phyloP scores from a whole-genome alignment of 2,797 vertebrate species.

The Gymnoscopelus braueri region DNA sequence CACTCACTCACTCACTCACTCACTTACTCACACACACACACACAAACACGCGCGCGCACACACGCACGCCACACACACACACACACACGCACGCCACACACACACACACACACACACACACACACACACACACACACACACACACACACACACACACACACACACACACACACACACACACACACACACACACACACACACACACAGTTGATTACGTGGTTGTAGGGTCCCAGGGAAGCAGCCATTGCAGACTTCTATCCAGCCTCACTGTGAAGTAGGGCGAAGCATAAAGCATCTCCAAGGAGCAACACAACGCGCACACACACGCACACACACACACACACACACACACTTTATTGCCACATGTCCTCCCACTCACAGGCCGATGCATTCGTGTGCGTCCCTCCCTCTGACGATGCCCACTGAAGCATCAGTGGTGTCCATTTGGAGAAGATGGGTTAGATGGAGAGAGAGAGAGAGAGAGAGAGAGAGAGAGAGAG shows the following conservation, averaged over 20 bases:
- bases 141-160: too few relatives aligned
- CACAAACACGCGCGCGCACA: too few relatives aligned
- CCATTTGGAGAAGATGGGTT: constrained; percentile 66
- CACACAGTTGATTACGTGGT: constrained; percentile 53
- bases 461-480: constrained; percentile 52
- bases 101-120: constrained; percentile 20
- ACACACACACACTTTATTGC: constrained; percentile 51
- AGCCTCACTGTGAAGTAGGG: constrained; percentile 76
- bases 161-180: too few relatives aligned
- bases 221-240: constrained; percentile 52
- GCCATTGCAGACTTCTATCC: constrained; percentile 58
- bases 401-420: constrained; percentile 68
- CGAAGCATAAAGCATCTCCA: constrained; percentile 73
- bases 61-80: too few relatives aligned
- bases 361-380: constrained; percentile 77
- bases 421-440: constrained; percentile 71
- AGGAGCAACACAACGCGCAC: constrained; percentile 59
- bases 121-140: too few relatives aligned
- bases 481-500: constrained; percentile 16
- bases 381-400: constrained; percentile 60
- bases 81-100: too few relatives aligned
- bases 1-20: constrained; percentile 11
- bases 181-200: constrained; percentile 20
- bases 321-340: constrained; percentile 34
- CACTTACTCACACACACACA: too few relatives aligned